phyloP scores from a whole-genome alignment of 2,797 vertebrate species.

The Trematomus bernacchii region DNA sequence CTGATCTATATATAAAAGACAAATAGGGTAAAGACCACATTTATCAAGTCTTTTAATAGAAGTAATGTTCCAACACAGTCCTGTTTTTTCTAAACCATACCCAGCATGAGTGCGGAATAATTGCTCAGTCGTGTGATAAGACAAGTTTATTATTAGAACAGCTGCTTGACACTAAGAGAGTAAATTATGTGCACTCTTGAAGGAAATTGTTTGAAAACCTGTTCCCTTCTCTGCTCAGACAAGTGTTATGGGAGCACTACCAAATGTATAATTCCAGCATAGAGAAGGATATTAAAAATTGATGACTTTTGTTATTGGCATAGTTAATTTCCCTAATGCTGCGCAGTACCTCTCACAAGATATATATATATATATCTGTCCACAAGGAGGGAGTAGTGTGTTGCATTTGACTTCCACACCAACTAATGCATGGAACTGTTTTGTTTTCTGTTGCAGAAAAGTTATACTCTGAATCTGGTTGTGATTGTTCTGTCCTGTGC shows the following conservation, averaged over 20 bases:
- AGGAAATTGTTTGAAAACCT: slow-evolving; percentile 16
- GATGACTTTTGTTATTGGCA: slow-evolving; percentile 4
- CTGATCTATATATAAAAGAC: not conserved
- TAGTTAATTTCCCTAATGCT: not conserved
- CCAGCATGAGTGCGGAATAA: slow-evolving; percentile 29
- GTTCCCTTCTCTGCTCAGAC: not conserved
- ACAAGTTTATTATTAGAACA: slow-evolving; percentile 39
- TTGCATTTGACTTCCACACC: slow-evolving; percentile 29
- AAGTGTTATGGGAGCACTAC: slow-evolving; percentile 15
- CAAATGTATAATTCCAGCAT: slow-evolving; percentile 19
- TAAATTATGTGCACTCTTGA: slow-evolving; percentile 25
- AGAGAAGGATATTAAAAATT: slow-evolving; percentile 11
- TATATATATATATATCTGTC: slow-evolving; percentile 34
- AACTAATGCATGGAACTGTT: slow-evolving; percentile 36
- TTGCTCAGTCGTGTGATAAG: slow-evolving; percentile 25
- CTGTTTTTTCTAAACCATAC: slow-evolving; percentile 8
- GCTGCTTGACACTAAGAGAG: slow-evolving; percentile 33
- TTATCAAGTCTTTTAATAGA: slow-evolving; percentile 34
- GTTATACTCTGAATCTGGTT: slow-evolving; percentile 28
- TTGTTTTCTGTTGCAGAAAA: slow-evolving; percentile 9
- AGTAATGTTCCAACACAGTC: slow-evolving; percentile 16
- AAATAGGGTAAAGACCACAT: slow-evolving; percentile 19
- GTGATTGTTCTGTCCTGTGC: slow-evolving; percentile 50
- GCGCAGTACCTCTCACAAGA: slow-evolving; percentile 11
- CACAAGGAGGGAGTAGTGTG: slow-evolving; percentile 63